Base-by-base conservation (phyloP, 1,140 invertebrate species). In the Drosophila azteca region DNA sequence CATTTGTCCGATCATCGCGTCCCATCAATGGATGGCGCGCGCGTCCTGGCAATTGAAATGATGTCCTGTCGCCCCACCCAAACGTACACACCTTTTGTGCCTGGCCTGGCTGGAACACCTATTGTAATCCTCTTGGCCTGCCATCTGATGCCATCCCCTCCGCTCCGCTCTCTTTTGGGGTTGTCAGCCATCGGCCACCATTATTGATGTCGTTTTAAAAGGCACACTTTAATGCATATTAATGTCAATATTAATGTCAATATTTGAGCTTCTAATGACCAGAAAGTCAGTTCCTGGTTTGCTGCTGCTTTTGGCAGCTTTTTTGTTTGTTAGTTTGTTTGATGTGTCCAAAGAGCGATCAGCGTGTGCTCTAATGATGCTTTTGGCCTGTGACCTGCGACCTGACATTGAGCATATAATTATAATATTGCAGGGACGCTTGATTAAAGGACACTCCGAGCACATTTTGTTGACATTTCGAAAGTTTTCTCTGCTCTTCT, bases 211-310 rank as follows among this genome's bases (percentile, higher is more conserved):
- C 83, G 63, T 70, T 83, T 88, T 87, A 83, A 83, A 83, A 77
- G 70, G 76, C 54, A 76, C 63, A 70, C 78, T 62, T 84, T 88
- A 87, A 87, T 87, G 83, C 83, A 88, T 87, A 87, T 87, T 87
- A 87, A 87, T 88, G 82, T 85, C 81, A 85, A 87, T 87, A 85
- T 85, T 85, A 79, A 87, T 87, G 82, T 79, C 82, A 87, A 87
- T 87, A 88, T 87, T 87, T 87, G 76, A 64, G 64, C 60, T 65
- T 88, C 79, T 87, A 87, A 87, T 87, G 83, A 88, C 79, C 83
- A 70, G 53, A 62, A 51, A 66, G 44, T 11, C 29, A 66, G 44
- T n/a, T 20, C 17, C n/a, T 15, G 17, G 15, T 6, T 31, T 35
- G 57, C 29, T 29, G 29, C 69, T 76, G 72, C 52, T 71, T 46